A percentile compares a stretch with the other conserved stretches of the same genome.
Conservation (phyloP, 2,797 vertebrate genomes). For the Coregonus suidteri region DNA sequence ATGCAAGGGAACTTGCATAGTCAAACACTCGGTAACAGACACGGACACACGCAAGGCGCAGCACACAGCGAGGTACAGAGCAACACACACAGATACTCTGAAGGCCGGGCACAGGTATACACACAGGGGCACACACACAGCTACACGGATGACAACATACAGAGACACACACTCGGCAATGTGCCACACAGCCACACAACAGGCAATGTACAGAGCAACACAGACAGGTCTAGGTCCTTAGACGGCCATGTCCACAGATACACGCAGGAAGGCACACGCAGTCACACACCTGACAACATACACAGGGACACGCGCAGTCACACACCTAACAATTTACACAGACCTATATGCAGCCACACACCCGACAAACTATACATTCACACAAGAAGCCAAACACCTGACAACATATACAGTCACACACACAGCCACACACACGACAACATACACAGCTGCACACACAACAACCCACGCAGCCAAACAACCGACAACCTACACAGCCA, state of each 20-base stretch:
- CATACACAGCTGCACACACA: neutral
- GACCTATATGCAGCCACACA: neutral
- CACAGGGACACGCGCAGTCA: neutral
- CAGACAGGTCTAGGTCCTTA: neutral
- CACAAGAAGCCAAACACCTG: neutral
- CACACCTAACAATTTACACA: neutral
- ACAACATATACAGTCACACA: constrained; percentile 11
- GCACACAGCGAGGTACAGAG: neutral
- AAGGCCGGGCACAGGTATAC: neutral
- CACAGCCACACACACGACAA: neutral
- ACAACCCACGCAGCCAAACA: neutral
- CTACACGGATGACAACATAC: neutral
- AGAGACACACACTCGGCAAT: neutral
- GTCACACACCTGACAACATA: neutral
- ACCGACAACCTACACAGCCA: neutral
- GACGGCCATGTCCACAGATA: neutral
- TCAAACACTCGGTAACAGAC: constrained; percentile 23
- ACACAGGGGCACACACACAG: neutral
- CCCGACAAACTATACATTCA: neutral
- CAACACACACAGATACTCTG: neutral
- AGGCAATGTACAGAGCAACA: neutral
- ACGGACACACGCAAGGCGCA: constrained; percentile 3
- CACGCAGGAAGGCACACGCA: too few relatives aligned
- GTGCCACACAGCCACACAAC: neutral
- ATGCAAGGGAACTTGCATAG: neutral